These are phyloP conservation scores for Crenuchus spilurus DNA, from an alignment of 2,797 vertebrate genomes.

Conservation along the genomic window DNA sequence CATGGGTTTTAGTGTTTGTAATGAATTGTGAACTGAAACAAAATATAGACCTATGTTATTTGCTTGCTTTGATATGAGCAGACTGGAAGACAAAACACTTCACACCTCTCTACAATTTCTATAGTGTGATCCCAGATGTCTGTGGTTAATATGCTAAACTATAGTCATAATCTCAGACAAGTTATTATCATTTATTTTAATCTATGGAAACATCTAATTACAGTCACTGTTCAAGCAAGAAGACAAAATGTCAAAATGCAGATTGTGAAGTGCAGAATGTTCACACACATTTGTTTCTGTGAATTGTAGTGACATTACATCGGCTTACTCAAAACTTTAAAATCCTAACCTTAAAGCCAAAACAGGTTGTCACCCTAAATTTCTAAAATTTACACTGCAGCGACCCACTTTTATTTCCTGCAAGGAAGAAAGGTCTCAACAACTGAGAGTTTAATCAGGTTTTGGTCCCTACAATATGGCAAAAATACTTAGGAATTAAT, in stretches of 20 bases:
- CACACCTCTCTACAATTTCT: not conserved
- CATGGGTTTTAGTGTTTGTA: not conserved
- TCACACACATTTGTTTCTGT: too few species aligned
- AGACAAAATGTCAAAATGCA: constrained; percentile 7
- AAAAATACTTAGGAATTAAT: too few species aligned
- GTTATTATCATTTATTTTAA: constrained; percentile 1
- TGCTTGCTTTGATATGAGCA: not conserved
- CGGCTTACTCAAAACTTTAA: too few species aligned
- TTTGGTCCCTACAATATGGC: too few species aligned
- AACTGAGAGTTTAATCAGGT: too few species aligned
- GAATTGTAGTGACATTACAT: too few species aligned
- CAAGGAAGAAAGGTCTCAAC: too few species aligned
- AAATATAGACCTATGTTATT: not conserved
- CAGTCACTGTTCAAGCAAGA: not conserved
- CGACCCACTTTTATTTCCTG: too few species aligned
- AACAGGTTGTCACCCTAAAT: too few species aligned
- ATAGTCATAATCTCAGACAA: not conserved
- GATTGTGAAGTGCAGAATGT: too few species aligned
- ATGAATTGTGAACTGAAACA: not conserved
- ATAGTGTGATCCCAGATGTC: not conserved
- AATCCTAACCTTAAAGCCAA: too few species aligned
- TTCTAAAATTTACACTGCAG: too few species aligned
- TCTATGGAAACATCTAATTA: constrained; percentile 22
- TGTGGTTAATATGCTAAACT: not conserved
- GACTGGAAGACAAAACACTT: not conserved